Evolutionary conservation across 2,797 vertebrate species (phyloP).

Genomic region (Poecilia wingei): DNA sequence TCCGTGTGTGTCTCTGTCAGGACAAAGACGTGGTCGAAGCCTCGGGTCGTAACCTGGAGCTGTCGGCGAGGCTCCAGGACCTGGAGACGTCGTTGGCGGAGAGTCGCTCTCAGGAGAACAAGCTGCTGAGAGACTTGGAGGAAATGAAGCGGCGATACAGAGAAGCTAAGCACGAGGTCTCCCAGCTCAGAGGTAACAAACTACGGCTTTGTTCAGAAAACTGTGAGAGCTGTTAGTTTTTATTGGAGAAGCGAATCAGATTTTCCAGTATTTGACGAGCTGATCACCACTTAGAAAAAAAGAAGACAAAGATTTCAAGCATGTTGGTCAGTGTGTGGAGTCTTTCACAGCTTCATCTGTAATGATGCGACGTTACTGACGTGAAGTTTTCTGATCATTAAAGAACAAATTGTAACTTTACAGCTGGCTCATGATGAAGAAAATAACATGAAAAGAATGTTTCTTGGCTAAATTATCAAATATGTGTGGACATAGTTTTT

Average conservation of each 20-base stretch:
- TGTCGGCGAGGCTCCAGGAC: constrained; percentile 77
- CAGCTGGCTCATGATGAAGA: background rate
- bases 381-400: background rate
- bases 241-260: background rate
- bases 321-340: background rate
- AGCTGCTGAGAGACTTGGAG: constrained; percentile 77
- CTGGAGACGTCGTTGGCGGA: constrained; percentile 75
- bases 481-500: background rate
- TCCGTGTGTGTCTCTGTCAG: constrained; percentile 61
- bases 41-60: constrained; percentile 80
- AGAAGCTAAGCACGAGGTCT: constrained; percentile 73
- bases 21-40: constrained; percentile 86
- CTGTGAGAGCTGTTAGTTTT: background rate
- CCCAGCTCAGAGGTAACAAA: constrained; percentile 82
- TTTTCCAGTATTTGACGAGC: background rate
- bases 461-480: background rate
- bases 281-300: background rate
- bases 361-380: background rate
- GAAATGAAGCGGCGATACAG: constrained; percentile 78
- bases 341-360: background rate
- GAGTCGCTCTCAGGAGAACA: constrained; percentile 70
- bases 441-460: background rate
- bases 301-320: background rate
- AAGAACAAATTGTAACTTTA: background rate
- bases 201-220: background rate